Percentiles rank a stretch among this genome's conserved stretches.
Conservation (phyloP, 2,113 vertebrate genomes). For the Beaufortia kweichowensis region DNA sequence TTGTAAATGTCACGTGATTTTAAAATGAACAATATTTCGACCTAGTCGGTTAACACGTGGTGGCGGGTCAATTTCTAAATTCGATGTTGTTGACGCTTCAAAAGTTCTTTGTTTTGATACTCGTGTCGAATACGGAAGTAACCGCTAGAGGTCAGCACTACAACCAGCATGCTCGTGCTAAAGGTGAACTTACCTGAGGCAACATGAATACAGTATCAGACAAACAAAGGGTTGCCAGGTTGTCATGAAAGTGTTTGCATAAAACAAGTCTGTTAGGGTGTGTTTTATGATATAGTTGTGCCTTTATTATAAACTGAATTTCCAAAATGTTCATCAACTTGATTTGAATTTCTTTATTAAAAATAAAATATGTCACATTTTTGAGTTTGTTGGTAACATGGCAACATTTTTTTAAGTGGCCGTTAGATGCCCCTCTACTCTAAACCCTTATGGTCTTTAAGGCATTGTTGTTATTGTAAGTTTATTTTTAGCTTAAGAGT, state of each 20-base stretch:
- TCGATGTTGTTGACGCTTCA: not conserved
- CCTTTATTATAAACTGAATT: not conserved
- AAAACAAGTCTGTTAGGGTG: not conserved
- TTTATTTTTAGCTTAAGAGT: not conserved
- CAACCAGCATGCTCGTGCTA: not conserved
- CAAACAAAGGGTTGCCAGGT: conserved; percentile 38
- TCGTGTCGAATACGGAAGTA: not conserved
- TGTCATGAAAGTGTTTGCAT: not conserved
- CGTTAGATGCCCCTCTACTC: not conserved
- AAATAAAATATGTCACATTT: not conserved
- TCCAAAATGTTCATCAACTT: not conserved
- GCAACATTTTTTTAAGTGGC: not conserved
- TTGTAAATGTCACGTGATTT: not conserved
- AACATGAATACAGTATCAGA: not conserved
- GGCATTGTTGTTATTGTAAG: not conserved
- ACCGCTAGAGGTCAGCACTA: conserved; percentile 36
- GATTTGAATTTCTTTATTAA: not conserved
- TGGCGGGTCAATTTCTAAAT: not conserved
- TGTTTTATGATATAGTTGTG: not conserved
- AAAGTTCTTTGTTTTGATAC: conserved; percentile 36
- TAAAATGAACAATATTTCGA: not conserved
- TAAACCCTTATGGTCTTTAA: not conserved
- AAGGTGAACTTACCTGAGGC: conserved; percentile 37
- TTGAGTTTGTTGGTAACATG: not conserved
- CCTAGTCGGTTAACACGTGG: not conserved